Base-by-base conservation (phyloP, 1,140 invertebrate species). In the Lucilia sericata region DNA sequence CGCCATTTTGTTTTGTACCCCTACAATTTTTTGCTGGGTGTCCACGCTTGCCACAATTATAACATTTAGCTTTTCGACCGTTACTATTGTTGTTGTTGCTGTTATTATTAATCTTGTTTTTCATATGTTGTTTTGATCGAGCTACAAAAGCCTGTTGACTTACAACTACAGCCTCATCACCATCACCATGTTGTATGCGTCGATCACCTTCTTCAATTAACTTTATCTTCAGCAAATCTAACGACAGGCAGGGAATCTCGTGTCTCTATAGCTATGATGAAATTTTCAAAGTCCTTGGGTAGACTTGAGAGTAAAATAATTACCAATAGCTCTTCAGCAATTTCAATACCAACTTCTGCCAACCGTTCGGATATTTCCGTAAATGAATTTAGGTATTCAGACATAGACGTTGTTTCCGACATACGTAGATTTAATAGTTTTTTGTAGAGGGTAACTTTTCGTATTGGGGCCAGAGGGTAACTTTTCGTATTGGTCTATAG, bases 401-500 rank as follows among this genome's bases (percentile, higher is more conserved):
- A n/a, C n/a, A n/a, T n/a, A n/a, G n/a, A n/a, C n/a, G n/a, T n/a
- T n/a, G 30, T 36, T 17, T 81, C 83, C 30, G 19, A 12, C 49
- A 76, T 30, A 36, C 21, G 75, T 10, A 78, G 14, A 34, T 55
- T 34, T 30, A 84, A 19, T 3, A 84, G 34, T 60, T 84, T 42
- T 34, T 84, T 84, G 30, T 76, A 84, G 5, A 84, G 60, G 17
- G 51, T 81, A 17, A 81, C 75, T 34, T 84, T 84, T 9, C 83
- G 21, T 74, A 36, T 36, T 55, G 83, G 76, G 25, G 55, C 75
- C n/a, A n/a, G n/a, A n/a, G n/a, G n/a, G n/a, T n/a, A n/a, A 30
- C 55, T 42, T 60, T n/a, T n/a, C n/a, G n/a, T n/a, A n/a, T n/a
- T n/a, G 55, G 75, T 36, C 80, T 76, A 47, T 81, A 81, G 7